A percentile compares a stretch with the other conserved stretches of the same genome.
These are phyloP conservation scores for Rosalia funebris DNA, from an alignment of 2,888 invertebrate genomes.

Conservation along the genomic window DNA sequence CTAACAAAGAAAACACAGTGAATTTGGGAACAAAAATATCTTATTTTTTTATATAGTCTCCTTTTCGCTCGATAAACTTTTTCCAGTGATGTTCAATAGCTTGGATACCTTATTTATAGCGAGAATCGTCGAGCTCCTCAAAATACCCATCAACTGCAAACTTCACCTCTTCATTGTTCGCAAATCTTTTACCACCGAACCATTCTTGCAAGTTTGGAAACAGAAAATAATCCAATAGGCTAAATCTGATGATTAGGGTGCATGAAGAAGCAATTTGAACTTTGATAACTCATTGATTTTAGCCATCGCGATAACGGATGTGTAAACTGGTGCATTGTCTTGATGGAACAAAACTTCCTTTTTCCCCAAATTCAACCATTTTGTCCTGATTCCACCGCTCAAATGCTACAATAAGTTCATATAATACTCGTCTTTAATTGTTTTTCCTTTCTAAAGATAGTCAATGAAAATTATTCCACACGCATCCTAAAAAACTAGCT, in stretches of 20 bases:
- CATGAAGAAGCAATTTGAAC: neutral
- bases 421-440: too few relatives aligned
- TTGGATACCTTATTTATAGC: neutral
- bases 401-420: too few relatives aligned
- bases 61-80: neutral
- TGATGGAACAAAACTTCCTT: too few relatives aligned
- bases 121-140: neutral
- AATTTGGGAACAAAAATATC: neutral
- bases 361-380: too few relatives aligned
- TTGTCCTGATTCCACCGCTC: too few relatives aligned
- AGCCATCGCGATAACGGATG: too few relatives aligned
- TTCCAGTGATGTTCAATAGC: neutral
- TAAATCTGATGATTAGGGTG: neutral
- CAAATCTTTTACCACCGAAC: slow-evolving; percentile 40
- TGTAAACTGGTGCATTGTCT: too few relatives aligned
- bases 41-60: neutral
- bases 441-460: too few relatives aligned
- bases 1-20: neutral
- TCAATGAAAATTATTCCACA: too few relatives aligned
- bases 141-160: neutral
- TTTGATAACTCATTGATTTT: neutral
- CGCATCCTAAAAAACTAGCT: too few relatives aligned
- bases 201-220: slow-evolving; percentile 14
- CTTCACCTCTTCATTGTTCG: slow-evolving; percentile 34
- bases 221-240: neutral